Percentiles rank a stretch among this genome's conserved stretches.
These are phyloP conservation scores for Malurus leucopterus DNA, from an alignment of 2,797 vertebrate genomes.

Conservation along the genomic window DNA sequence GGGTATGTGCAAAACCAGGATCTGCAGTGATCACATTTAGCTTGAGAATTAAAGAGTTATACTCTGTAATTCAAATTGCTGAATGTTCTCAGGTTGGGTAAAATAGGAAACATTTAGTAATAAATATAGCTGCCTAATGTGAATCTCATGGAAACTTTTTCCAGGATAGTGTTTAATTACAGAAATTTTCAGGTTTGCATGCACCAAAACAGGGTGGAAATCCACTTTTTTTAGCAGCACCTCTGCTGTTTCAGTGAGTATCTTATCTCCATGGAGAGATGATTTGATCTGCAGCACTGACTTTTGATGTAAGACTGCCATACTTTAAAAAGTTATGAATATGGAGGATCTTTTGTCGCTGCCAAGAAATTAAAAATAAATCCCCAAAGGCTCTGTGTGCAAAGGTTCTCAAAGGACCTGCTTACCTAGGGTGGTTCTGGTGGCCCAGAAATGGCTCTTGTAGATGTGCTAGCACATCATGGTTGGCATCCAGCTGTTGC, in stretches of 20 bases:
- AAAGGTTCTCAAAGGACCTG: not conserved
- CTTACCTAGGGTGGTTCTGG: not conserved
- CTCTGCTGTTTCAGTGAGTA: not conserved
- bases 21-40: not conserved
- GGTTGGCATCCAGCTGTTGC: not conserved
- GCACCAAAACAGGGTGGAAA: not conserved
- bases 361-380: constrained; percentile 24
- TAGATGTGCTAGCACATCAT: not conserved
- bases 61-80: not conserved
- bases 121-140: not conserved
- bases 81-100: not conserved
- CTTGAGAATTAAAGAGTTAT: not conserved
- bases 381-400: not conserved
- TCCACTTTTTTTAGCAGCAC: not conserved
- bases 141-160: not conserved
- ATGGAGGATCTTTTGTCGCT: not conserved
- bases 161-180: not conserved
- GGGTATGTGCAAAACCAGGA: not conserved
- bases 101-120: not conserved
- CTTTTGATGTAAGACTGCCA: not conserved
- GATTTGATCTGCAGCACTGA: not conserved
- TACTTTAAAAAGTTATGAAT: constrained; percentile 14
- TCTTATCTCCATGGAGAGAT: not conserved
- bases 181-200: not conserved
- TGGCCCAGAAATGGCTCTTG: not conserved